These are phyloP conservation scores for Scaptodrosophila lebanonensis DNA, from an alignment of 1,140 invertebrate genomes.

Conservation along the genomic window DNA sequence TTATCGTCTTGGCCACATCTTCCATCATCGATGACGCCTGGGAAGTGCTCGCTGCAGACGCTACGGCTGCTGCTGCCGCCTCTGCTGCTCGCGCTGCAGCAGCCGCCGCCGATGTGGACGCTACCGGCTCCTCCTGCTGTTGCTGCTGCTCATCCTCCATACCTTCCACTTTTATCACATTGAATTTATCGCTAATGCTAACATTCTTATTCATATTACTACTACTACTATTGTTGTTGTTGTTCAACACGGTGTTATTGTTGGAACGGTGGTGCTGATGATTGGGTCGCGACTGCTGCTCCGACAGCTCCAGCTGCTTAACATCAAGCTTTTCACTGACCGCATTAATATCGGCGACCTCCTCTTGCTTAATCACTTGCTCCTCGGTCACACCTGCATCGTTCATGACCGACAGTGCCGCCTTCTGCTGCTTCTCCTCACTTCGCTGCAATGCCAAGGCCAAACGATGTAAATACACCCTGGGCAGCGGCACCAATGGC, in stretches of 20 bases:
- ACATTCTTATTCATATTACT: constrained; percentile 75
- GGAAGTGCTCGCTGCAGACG: constrained; percentile 16
- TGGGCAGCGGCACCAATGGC: constrained; percentile 32
- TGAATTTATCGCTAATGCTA: constrained; percentile 74
- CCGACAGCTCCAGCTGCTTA: constrained; percentile 8
- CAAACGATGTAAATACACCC: constrained; percentile 44
- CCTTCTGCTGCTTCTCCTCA: constrained; percentile 33
- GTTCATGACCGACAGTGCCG: too few relatives aligned
- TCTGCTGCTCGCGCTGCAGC: constrained; percentile 54
- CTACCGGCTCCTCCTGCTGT: constrained; percentile 46
- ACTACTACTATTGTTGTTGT: constrained; percentile 70
- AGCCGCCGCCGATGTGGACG: constrained; percentile 55
- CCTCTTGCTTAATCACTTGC: constrained; percentile 7
- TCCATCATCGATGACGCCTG: constrained; percentile 22
- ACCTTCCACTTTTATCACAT: constrained; percentile 73
- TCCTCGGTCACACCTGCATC: too few relatives aligned
- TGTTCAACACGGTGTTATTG: constrained; percentile 65
- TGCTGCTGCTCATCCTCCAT: constrained; percentile 10
- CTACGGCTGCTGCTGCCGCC: constrained; percentile 50
- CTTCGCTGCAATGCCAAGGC: constrained; percentile 24
- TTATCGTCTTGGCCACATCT: constrained; percentile 62
- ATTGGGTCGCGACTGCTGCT: constrained; percentile 40
- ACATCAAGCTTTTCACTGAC: constrained; percentile 7
- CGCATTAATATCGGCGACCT: not conserved
- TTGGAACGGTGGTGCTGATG: constrained; percentile 70